phyloP scores from a whole-genome alignment of 2,888 invertebrate species.

The Cheiracanthium punctorium region DNA sequence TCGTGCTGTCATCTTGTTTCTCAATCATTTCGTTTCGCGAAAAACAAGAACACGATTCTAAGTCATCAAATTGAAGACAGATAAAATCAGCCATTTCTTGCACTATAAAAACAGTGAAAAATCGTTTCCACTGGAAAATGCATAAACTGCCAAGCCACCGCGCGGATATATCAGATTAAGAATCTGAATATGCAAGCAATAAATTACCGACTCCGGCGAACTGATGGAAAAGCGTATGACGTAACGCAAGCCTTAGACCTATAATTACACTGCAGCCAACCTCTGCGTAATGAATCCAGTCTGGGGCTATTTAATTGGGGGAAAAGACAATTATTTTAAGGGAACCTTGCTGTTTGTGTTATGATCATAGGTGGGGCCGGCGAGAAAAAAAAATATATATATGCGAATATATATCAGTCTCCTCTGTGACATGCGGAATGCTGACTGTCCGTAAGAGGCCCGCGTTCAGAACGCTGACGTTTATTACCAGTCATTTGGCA shows the following conservation, averaged over 20 bases:
- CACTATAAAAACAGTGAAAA: neutral
- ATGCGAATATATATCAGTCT: slow-evolving; percentile 50
- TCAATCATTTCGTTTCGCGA: no score
- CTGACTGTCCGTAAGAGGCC: neutral
- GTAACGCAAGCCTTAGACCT: neutral
- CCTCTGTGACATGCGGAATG: slow-evolving; percentile 48
- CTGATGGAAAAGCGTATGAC: neutral
- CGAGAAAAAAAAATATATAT: slow-evolving; percentile 4
- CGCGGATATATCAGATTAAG: neutral
- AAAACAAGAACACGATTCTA: neutral
- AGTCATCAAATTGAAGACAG: neutral
- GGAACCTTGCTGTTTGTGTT: slow-evolving; percentile 22
- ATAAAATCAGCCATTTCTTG: neutral
- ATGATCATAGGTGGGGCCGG: slow-evolving; percentile 33
- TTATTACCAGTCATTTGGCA: slow-evolving; percentile 15
- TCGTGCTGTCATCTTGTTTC: no score
- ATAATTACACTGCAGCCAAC: neutral
- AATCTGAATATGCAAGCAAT: slow-evolving; percentile 10
- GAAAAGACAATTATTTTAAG: slow-evolving; percentile 50
- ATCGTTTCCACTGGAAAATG: neutral
- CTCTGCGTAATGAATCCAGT: neutral
- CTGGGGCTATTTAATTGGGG: slow-evolving; percentile 1
- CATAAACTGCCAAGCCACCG: neutral
- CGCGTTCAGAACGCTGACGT: neutral
- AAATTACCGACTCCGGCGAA: neutral